Evolutionary conservation across 2,888 invertebrate species (phyloP), one percentile per base, ranked within the genome.

Genomic region (Hirtodrosophila alboralis): DNA sequence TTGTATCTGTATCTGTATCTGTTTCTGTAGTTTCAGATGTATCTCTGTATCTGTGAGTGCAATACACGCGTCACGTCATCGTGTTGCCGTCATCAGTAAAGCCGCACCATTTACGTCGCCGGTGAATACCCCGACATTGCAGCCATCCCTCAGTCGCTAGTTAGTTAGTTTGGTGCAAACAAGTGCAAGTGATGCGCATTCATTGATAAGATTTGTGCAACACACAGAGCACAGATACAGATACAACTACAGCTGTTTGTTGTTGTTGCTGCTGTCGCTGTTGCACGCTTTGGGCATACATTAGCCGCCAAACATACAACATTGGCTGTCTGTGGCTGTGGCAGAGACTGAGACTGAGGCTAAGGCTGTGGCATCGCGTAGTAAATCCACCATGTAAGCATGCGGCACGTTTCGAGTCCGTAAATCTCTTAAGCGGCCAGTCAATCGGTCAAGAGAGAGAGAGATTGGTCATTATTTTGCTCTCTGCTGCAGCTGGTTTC

Each of bases 111-210:
- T 85, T 79, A 85, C 47, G 85, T 83, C 45, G 69, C 56, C 74
- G 77, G 80, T 67, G 67, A 70, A 58, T 70, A 59, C 70, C 63
- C 47, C 16, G n/a, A n/a, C n/a, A n/a, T n/a, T n/a, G n/a, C n/a
- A 12, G 36, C 31, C 14, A 5, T 23, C 37, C 14, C 16, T 13
- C 38, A 12, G n/a, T n/a, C 7, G 44, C 56, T 57, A 57, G 43
- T 58, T 58, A 57, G 79, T 66, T 53, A 63, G 53, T n/a, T n/a
- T n/a, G n/a, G n/a, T 57, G 63, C 83, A 81, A 81, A 84, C 84
- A 85, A 84, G 84, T 84, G 84, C 87, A 87, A 87, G 84, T 84
- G 84, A 83, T 83, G 78, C 86, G 78, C 79, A 86, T 79, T 80
- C 80, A 80, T 80, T 80, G 80, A 80, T 80, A 80, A 80, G 86